These are phyloP conservation scores for Alosa alosa DNA, from an alignment of 2,113 vertebrate genomes.

Conservation along the genomic window DNA sequence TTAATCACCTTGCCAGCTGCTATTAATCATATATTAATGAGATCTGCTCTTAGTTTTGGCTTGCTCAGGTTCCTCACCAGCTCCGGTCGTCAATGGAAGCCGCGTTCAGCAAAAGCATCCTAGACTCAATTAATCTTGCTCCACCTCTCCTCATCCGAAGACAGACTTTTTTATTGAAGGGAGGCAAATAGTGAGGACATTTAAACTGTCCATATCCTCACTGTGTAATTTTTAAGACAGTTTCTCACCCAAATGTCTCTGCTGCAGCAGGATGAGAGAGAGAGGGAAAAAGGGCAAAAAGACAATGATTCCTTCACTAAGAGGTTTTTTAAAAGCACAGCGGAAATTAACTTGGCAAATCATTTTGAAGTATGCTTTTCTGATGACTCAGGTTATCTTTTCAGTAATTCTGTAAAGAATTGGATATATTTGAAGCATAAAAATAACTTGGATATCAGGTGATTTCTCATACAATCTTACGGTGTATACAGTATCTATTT, in stretches of 20 bases:
- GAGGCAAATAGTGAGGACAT: constrained; percentile 72
- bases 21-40: constrained; percentile 88
- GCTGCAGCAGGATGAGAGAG: constrained; percentile 38
- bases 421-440: background rate
- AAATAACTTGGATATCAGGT: background rate
- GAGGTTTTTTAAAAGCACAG: constrained; percentile 16
- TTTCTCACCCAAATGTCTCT: constrained; percentile 70
- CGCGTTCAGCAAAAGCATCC: constrained; percentile 68
- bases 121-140: constrained; percentile 79
- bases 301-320: constrained; percentile 28
- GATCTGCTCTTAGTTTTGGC: constrained; percentile 77
- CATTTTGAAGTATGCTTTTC: constrained; percentile 8
- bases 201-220: constrained; percentile 76
- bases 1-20: constrained; percentile 78
- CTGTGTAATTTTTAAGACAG: constrained; percentile 67
- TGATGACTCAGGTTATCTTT: background rate
- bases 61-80: constrained; percentile 56
- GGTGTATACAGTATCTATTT: background rate
- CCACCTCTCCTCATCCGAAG: constrained; percentile 53
- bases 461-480: background rate
- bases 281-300: constrained; percentile 28
- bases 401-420: background rate
- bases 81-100: constrained; percentile 66
- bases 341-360: constrained; percentile 31
- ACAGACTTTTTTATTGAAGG: constrained; percentile 67